Evolutionary conservation across 92 coral and sea anemone species (phyloP), one percentile per base, ranked within the genome.

Genomic region (Epizoanthus illoricatus): DNA sequence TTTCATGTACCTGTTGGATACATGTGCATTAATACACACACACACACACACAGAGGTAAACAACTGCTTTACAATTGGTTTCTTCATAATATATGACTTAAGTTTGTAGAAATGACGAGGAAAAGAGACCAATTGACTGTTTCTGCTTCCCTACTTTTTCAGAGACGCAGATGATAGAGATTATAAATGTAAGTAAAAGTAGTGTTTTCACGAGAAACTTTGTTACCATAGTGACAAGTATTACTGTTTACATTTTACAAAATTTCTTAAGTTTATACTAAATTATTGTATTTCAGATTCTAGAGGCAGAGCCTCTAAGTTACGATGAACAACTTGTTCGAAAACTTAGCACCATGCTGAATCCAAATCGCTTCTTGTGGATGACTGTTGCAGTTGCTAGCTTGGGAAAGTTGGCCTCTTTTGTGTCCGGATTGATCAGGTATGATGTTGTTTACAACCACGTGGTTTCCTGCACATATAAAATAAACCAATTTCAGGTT

Each of bases 371-470:
- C 67, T 91, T 91, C 66, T 84, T 86, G 88, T 97, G 97, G 97
- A 90, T 85, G 64, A 88, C 97, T 7, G 92, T 88, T 15, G 99
- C 98, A 15, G 98, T 89, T 0, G 94, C 94, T 8, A 94, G 95
- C 62, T 74, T 92, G 63, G 95, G 98, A 20, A 93, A 89, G 85
- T 84, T 97, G 76, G 83, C 89, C 65, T 91, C 80, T 54, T 86
- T 96, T 20, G 89, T 92, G 16, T 88, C 90, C 71, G 94, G 91
- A 20, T 91, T 96, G 4, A 86, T 96, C 66, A 93, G 94, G 99
- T 96, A 86, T 15, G 89, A 55, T 45, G 0, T 5, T 45, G 49
- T 45, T 45, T 5, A 45, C 9, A 45, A 45, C 9, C 49, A 45
- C 36, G 2, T 28, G 36, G 36, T 28, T 28, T 28, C 36, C 36